Evolutionary conservation across 1,140 invertebrate species (phyloP).

Genomic region (Bombyx mori): DNA sequence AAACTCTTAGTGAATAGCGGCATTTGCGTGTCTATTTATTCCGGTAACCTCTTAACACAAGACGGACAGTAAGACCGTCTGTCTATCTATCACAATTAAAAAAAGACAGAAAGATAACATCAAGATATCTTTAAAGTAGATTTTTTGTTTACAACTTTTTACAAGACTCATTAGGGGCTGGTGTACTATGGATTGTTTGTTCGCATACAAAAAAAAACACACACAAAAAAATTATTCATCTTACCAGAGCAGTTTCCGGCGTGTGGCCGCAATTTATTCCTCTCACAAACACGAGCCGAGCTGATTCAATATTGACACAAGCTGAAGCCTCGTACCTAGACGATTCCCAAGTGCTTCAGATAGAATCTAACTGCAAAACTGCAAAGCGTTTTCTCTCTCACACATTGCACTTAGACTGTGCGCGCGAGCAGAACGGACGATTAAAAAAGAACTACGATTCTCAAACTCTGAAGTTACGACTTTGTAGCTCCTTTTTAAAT

Average conservation of each 20-base stretch:
- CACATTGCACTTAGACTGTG: too few relatives aligned
- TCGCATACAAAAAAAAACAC: slow-evolving; percentile 15
- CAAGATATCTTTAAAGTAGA: too few relatives aligned
- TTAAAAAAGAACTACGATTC: too few relatives aligned
- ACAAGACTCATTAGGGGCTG: neutral
- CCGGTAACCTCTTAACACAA: too few relatives aligned
- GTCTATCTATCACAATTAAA: too few relatives aligned
- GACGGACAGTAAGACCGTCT: too few relatives aligned
- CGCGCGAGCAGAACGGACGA: too few relatives aligned
- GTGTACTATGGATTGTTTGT: neutral
- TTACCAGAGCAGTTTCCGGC: slow-evolving; percentile 37
- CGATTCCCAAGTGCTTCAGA: slow-evolving; percentile 40
- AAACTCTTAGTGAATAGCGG: too few relatives aligned
- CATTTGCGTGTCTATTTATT: too few relatives aligned
- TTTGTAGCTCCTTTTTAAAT: slow-evolving; percentile 27
- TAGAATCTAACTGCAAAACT: slow-evolving; percentile 10
- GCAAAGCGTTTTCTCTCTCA: slow-evolving; percentile 1
- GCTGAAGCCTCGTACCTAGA: slow-evolving; percentile 32
- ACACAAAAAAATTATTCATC: slow-evolving; percentile 43
- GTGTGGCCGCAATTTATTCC: slow-evolving; percentile 47
- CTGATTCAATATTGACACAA: slow-evolving; percentile 57
- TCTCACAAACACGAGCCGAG: slow-evolving; percentile 45
- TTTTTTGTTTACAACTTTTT: too few relatives aligned
- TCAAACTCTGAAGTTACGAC: slow-evolving; percentile 27
- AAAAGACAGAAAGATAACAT: too few relatives aligned